Conservation (phyloP, 2,888 invertebrate genomes). For the Microplitis deprimator region DNA sequence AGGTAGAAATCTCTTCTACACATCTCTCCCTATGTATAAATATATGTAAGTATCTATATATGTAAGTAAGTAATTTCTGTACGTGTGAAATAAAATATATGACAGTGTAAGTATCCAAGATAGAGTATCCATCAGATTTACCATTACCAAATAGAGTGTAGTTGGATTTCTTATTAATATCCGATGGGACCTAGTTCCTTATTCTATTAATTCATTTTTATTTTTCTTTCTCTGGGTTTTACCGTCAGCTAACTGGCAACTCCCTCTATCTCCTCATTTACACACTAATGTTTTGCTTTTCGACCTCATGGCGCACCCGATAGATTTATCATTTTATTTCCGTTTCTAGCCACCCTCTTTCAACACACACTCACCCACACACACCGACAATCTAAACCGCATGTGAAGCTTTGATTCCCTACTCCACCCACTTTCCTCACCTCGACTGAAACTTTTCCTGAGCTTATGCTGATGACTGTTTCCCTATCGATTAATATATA, state of each 20-base stretch:
- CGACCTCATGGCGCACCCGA: conserved; percentile 42
- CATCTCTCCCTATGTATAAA: not conserved
- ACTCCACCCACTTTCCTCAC: conserved; percentile 31
- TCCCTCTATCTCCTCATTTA: conserved; percentile 55
- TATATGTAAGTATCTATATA: conserved; percentile 11
- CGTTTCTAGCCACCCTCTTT: conserved; percentile 40
- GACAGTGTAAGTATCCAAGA: conserved; percentile 6
- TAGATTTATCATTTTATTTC: conserved; percentile 61
- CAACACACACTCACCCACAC: not conserved
- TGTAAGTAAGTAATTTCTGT: not conserved
- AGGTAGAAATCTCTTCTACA: not conserved
- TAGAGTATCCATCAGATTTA: conserved; percentile 2
- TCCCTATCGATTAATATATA: too few species aligned
- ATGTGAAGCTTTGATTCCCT: not conserved
- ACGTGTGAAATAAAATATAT: not conserved
- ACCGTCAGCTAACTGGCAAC: not conserved
- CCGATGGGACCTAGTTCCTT: conserved; percentile 41
- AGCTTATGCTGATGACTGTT: too few species aligned
- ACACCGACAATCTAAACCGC: not conserved
- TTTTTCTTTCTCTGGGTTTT: not conserved
- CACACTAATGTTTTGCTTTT: conserved; percentile 57
- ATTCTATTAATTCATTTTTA: conserved; percentile 45
- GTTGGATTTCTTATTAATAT: conserved; percentile 61
- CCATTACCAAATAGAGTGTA: conserved; percentile 42
- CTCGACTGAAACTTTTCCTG: not conserved